Evolutionary conservation across 2,888 invertebrate species (phyloP), one percentile per base, ranked within the genome.

Genomic region (Meganola albula): DNA sequence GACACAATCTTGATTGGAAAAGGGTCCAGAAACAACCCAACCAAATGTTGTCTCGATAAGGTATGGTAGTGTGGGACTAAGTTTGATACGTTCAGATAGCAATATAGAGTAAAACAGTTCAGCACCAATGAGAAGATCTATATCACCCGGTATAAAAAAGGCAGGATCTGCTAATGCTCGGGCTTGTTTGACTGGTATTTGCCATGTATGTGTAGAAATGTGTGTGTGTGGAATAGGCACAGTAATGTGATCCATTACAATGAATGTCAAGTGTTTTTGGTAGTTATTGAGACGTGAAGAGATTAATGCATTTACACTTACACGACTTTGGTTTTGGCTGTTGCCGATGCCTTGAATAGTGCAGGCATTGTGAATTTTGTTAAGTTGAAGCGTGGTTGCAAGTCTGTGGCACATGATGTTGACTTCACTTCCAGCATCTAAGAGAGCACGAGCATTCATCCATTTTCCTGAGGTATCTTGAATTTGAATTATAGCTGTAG

Each of bases 361-460:
- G 6, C 16, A 16, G 4, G 16, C 16, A 16, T 16, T 16, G 4
- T 16, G 4, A 16, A 6, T 16, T 16, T 16, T 4, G 6, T 4
- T 4, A 4, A 16, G 16, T 5, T 20, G 20, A 3, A 20, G 8
- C 8, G n/a, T 7, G n/a, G 20, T 7, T 3, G 20, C 20, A 20
- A 20, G 20, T 20, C 20, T 20, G 20, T n/a, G 20, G 3, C 8
- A 5, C 16, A 24, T 13, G 20, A 25, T 12, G 24, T 13, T 10
- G 14, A 16, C 16, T 21, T 21, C 27, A 27, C 43, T 29, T 27
- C 27, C 27, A 26, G 31, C 37, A 31, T 30, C 44, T 31, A 32
- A 89, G 2, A 89, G 90, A 64, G 88, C 88, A 5, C 8, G 20
- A 5, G 20, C 8, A 3, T 20, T 89, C 13, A 24, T 85, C 20